A percentile compares a stretch with the other conserved stretches of the same genome.
phyloP scores from a whole-genome alignment of 2,888 invertebrate species.

The Amphipyra tragopoginis region DNA sequence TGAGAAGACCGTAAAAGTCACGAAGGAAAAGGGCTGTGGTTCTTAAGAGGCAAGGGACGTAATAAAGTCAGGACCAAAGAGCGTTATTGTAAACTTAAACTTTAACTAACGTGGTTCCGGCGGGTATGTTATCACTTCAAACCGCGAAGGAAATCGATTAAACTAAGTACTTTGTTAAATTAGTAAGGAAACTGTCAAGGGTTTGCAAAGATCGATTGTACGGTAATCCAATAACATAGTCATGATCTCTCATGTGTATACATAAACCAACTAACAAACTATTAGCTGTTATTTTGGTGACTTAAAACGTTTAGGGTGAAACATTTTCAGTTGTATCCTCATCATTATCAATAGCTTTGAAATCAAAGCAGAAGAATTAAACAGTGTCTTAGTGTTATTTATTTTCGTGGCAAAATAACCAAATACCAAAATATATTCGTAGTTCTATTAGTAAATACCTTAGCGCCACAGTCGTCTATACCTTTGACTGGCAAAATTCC shows the following conservation, averaged over 20 bases:
- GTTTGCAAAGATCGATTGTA: constrained; percentile 17
- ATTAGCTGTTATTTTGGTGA: too few species aligned
- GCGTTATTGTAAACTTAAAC: constrained; percentile 46
- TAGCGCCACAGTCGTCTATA: background rate
- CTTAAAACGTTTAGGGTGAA: too few species aligned
- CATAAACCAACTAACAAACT: background rate
- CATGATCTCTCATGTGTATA: background rate
- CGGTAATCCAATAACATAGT: background rate
- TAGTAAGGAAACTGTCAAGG: constrained; percentile 19
- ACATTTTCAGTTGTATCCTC: too few species aligned
- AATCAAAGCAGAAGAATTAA: too few species aligned
- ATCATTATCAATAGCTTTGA: too few species aligned
- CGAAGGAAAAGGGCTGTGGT: constrained; percentile 45
- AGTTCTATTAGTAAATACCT: background rate
- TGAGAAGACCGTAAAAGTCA: constrained; percentile 46
- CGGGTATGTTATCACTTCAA: constrained; percentile 19
- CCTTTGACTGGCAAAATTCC: background rate
- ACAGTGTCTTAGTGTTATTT: too few species aligned
- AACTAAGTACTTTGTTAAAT: constrained; percentile 23
- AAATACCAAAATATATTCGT: background rate
- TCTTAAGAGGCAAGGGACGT: constrained; percentile 26
- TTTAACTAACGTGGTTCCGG: constrained; percentile 25
- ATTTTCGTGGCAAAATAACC: too few species aligned
- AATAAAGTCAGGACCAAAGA: constrained; percentile 30
- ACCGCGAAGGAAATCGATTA: constrained; percentile 22